Percentiles rank a stretch among this genome's conserved stretches.
Conservation (phyloP, 2,888 invertebrate genomes). For the Tenthredo mesomela region DNA sequence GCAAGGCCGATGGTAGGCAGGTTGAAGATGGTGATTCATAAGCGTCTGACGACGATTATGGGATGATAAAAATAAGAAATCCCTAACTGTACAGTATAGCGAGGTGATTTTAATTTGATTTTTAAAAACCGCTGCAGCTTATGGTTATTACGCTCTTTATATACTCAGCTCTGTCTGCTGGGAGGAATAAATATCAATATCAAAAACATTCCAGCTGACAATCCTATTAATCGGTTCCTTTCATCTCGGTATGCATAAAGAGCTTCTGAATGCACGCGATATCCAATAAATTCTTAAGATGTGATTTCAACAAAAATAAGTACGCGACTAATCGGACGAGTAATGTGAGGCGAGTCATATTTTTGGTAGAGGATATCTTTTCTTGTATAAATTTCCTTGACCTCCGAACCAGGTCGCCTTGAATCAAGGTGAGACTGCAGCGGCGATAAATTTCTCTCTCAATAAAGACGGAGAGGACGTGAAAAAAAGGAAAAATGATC, state of each 20-base stretch:
- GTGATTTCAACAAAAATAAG: background rate
- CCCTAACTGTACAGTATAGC: background rate
- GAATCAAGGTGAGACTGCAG: background rate
- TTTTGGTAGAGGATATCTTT: background rate
- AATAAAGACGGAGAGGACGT: background rate
- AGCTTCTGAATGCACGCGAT: background rate
- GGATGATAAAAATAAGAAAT: conserved; percentile 5
- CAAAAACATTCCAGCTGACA: background rate
- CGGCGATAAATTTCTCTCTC: background rate
- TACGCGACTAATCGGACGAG: background rate
- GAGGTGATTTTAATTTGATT: background rate
- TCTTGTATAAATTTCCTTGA: background rate
- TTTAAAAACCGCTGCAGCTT: background rate
- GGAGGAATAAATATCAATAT: background rate
- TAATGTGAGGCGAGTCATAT: background rate
- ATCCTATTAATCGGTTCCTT: background rate
- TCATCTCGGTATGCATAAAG: background rate
- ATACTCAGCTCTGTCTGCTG: background rate
- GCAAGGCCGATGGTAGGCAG: conserved; percentile 28
- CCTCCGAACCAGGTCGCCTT: conserved; percentile 23
- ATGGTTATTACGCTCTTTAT: background rate
- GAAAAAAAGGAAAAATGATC: background rate
- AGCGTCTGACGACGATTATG: background rate
- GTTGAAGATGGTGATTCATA: conserved; percentile 38
- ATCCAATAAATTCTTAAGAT: background rate